Percentiles rank a stretch among this genome's conserved stretches.
phyloP scores from a whole-genome alignment of 2,888 invertebrate genomes.

The Neuroscelio doddi region DNA sequence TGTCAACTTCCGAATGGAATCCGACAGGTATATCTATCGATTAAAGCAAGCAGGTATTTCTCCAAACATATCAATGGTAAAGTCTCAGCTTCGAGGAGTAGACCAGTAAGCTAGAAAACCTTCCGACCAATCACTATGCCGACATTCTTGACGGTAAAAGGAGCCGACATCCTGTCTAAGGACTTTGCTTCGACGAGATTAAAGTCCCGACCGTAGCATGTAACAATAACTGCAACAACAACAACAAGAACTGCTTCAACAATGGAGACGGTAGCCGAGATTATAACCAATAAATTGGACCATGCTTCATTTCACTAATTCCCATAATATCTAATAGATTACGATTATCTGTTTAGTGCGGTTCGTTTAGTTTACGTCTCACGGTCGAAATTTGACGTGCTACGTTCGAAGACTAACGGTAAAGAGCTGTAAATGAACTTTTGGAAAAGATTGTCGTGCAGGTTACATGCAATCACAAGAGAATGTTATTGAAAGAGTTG shows the following conservation, averaged over 20 bases:
- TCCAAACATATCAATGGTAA: conserved; percentile 50
- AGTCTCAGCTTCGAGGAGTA: conserved; percentile 40
- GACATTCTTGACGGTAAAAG: conserved; percentile 58
- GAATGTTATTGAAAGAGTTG: no score
- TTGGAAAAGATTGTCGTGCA: conserved; percentile 22
- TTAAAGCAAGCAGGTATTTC: conserved; percentile 61
- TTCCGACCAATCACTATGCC: conserved; percentile 34
- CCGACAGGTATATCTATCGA: conserved; percentile 58
- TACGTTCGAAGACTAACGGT: conserved; percentile 32
- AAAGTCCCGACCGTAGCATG: conserved; percentile 58
- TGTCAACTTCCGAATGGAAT: conserved; percentile 40
- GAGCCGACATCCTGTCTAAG: conserved; percentile 58
- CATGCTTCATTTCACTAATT: conserved; percentile 71
- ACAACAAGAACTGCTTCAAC: conserved; percentile 52
- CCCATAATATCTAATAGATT: conserved; percentile 72
- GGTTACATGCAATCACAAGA: conserved; percentile 19
- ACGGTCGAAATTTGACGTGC: conserved; percentile 32
- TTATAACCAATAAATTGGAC: conserved; percentile 71
- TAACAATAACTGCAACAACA: conserved; percentile 53
- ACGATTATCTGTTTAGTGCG: conserved; percentile 71
- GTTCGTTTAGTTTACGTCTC: conserved; percentile 66
- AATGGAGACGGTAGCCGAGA: conserved; percentile 61
- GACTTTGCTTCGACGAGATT: conserved; percentile 60
- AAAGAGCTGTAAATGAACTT: conserved; percentile 50
- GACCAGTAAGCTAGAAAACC: conserved; percentile 31